phyloP scores from a whole-genome alignment of 2,888 invertebrate genomes.

The Alloscopus bannaensis region DNA sequence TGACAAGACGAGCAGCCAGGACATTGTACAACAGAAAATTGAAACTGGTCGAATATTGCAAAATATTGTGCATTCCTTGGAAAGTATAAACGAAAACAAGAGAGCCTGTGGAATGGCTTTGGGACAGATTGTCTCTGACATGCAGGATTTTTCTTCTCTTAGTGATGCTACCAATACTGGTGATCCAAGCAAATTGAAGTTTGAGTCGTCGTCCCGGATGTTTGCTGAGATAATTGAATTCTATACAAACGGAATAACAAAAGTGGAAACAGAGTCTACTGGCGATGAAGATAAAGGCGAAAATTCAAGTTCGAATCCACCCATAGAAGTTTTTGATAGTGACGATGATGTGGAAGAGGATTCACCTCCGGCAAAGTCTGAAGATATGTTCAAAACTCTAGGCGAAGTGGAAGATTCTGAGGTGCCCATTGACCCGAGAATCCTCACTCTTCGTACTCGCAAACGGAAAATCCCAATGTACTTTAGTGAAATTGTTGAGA shows the following conservation, averaged over 20 bases:
- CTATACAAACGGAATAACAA: conserved; percentile 46
- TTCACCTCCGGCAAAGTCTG: not conserved
- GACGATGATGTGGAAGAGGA: conserved; percentile 67
- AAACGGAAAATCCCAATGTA: conserved; percentile 66
- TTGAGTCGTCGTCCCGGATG: conserved; percentile 52
- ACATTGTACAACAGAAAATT: conserved; percentile 12
- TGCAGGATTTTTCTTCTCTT: conserved; percentile 33
- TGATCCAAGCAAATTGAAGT: conserved; percentile 42
- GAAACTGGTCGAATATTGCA: conserved; percentile 48
- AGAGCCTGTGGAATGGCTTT: conserved; percentile 70
- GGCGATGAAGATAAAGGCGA: not conserved
- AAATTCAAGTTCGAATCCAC: not conserved
- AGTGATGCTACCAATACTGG: not conserved
- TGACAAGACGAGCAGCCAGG: not conserved
- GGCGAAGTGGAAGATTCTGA: conserved; percentile 38
- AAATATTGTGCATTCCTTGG: conserved; percentile 63
- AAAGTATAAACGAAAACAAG: conserved; percentile 65
- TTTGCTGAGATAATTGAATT: conserved; percentile 60
- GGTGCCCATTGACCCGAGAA: conserved; percentile 53
- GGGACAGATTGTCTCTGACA: conserved; percentile 66
- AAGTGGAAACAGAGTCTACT: not conserved
- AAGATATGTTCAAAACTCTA: conserved; percentile 29
- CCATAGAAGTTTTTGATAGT: conserved; percentile 65
- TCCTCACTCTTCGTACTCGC: conserved; percentile 44
- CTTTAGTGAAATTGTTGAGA: conserved; percentile 70